Evolutionary conservation across 2,113 vertebrate genomes (phyloP).

Genomic region (Diadophis punctatus): DNA sequence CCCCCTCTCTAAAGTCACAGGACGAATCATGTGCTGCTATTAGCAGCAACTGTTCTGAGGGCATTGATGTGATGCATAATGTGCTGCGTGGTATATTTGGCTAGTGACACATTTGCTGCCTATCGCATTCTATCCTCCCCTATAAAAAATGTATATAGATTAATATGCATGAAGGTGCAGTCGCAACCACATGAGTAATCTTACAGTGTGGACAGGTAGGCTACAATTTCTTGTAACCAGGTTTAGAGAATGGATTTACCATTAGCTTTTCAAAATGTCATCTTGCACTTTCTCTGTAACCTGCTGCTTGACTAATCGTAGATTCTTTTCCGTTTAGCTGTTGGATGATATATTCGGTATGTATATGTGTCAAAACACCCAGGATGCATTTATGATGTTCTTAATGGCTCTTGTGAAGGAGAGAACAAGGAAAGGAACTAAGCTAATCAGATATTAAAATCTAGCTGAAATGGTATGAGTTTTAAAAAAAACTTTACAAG

Average conservation of each 20-base stretch:
- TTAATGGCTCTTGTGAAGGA: background rate
- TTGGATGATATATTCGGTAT: background rate
- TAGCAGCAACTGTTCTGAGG: background rate
- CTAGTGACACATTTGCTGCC: fast-evolving
- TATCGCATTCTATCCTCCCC: fast-evolving
- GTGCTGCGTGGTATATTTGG: background rate
- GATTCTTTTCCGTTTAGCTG: background rate
- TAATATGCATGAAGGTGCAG: background rate
- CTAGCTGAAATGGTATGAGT: background rate
- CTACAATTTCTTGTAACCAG: background rate
- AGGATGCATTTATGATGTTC: background rate
- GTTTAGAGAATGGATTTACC: background rate
- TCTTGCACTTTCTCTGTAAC: background rate
- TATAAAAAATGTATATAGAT: background rate
- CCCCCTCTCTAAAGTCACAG: background rate
- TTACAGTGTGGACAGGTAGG: background rate
- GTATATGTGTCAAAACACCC: background rate
- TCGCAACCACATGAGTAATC: too few species aligned
- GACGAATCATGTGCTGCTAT: background rate
- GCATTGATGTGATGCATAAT: fast-evolving
- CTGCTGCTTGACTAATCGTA: background rate
- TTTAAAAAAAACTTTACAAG: background rate
- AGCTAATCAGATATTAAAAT: background rate
- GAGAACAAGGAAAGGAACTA: background rate
- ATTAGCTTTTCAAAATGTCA: slow-evolving; percentile 5